A percentile compares a stretch with the other conserved stretches of the same genome.
Evolutionary conservation across 1,140 invertebrate genomes (phyloP).

Genomic region (Mya arenaria): DNA sequence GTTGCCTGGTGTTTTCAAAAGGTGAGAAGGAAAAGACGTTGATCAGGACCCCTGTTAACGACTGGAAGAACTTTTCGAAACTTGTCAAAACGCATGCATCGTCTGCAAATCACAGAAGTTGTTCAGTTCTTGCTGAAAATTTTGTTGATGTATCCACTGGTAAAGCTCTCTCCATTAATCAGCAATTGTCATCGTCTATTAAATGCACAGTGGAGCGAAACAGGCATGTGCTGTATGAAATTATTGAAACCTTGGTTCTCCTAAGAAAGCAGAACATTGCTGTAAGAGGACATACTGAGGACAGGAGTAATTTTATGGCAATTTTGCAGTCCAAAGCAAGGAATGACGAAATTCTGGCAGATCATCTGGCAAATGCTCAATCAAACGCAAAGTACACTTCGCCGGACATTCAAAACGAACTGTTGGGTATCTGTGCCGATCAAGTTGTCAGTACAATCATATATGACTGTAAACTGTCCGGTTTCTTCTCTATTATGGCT

Average conservation of each 20-base stretch:
- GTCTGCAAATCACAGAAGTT: background rate
- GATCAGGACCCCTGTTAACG: background rate
- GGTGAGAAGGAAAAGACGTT: background rate
- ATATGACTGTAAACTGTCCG: background rate
- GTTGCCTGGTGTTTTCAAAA: background rate
- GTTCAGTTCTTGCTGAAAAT: no score
- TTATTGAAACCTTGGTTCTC: conserved; percentile 6
- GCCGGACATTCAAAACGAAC: conserved; percentile 17
- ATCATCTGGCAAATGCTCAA: conserved; percentile 9
- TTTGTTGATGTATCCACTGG: no score
- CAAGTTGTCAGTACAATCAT: background rate
- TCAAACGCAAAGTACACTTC: conserved; percentile 13
- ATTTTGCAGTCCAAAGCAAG: background rate
- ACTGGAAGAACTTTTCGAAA: background rate
- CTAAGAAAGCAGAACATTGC: conserved; percentile 7
- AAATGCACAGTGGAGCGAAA: background rate
- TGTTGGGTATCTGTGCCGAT: background rate
- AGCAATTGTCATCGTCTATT: background rate
- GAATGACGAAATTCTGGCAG: background rate
- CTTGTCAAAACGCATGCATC: background rate
- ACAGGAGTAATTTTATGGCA: background rate
- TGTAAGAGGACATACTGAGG: background rate
- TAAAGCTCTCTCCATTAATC: no score
- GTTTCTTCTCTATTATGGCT: background rate
- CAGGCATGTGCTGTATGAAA: conserved; percentile 1